Percentiles rank a stretch among this genome's conserved stretches.
phyloP scores from a whole-genome alignment of 2,797 vertebrate genomes.

The Philypnodon macrostomus region DNA sequence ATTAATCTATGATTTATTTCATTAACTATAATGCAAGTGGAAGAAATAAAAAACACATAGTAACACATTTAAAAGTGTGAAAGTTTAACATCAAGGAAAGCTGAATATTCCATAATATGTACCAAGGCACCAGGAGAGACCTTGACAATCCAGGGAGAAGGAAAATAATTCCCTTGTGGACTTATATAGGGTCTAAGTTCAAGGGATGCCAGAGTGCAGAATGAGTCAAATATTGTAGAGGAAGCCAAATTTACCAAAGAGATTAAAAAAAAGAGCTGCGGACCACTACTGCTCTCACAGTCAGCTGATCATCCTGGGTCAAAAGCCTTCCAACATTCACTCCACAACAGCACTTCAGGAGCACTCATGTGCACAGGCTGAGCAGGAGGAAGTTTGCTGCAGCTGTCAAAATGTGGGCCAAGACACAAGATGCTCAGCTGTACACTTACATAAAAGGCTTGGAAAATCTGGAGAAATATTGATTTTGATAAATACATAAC shows the following conservation, averaged over 20 bases:
- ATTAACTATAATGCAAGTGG: no score
- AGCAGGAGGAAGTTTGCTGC: slow-evolving; percentile 24
- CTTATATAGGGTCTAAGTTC: slow-evolving; percentile 14
- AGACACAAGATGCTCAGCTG: slow-evolving; percentile 17
- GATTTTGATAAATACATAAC: background rate
- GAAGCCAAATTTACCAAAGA: slow-evolving; percentile 6
- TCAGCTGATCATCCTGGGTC: slow-evolving; percentile 37
- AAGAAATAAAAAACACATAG: no score
- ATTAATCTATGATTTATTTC: no score
- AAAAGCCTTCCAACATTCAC: slow-evolving; percentile 34
- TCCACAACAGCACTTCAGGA: slow-evolving; percentile 28
- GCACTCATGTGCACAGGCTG: slow-evolving; percentile 42
- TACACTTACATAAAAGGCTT: slow-evolving; percentile 14
- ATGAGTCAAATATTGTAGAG: slow-evolving; percentile 22
- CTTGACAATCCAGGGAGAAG: background rate
- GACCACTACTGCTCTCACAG: slow-evolving; percentile 37
- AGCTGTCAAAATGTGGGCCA: slow-evolving; percentile 46
- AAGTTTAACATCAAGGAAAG: no score
- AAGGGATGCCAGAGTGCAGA: slow-evolving; percentile 33
- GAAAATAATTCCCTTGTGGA: slow-evolving; percentile 5
- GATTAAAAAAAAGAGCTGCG: slow-evolving; percentile 23
- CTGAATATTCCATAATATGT: no score
- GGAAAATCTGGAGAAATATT: slow-evolving; percentile 14
- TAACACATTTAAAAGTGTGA: no score
- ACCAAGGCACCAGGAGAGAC: no score